phyloP scores from a whole-genome alignment of 2,113 vertebrate species.

The Scomber colias region DNA sequence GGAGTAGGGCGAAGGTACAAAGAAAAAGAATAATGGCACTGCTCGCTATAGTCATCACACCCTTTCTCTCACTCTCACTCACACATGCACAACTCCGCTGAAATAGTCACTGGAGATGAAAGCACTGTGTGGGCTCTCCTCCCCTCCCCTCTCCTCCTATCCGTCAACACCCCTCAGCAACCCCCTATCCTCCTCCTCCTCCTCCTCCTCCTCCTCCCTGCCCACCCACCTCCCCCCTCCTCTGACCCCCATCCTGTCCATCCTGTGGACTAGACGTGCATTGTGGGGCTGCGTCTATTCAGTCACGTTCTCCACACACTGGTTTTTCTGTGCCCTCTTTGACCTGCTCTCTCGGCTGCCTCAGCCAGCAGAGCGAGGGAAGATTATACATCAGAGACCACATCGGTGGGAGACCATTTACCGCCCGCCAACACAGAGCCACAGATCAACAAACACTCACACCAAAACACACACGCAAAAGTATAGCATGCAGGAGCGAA shows the following conservation, averaged over 20 bases:
- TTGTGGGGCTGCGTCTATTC: conserved; percentile 70
- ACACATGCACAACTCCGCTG: conserved; percentile 13
- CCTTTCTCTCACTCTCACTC: conserved; percentile 28
- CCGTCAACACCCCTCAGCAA: conserved; percentile 53
- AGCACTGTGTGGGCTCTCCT: conserved; percentile 62
- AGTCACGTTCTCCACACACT: conserved; percentile 77
- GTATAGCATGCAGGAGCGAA: conserved; percentile 3
- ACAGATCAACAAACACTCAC: conserved; percentile 68
- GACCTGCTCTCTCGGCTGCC: conserved; percentile 76
- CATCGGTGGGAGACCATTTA: conserved; percentile 76
- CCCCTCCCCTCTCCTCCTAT: conserved; percentile 51
- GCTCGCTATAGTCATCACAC: conserved; percentile 27
- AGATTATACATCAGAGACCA: conserved; percentile 82
- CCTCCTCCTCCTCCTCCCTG: conserved; percentile 2
- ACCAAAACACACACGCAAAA: conserved; percentile 13
- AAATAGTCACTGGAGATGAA: conserved; percentile 64
- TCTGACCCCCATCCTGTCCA: conserved; percentile 61
- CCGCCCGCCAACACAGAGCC: conserved; percentile 71
- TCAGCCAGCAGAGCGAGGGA: conserved; percentile 70
- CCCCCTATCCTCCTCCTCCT: conserved; percentile 15
- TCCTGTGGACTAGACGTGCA: conserved; percentile 66
- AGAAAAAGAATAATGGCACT: conserved; percentile 36
- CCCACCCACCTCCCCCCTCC: neutral
- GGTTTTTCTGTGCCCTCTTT: conserved; percentile 73
- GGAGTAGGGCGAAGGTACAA: neutral